phyloP scores from a whole-genome alignment of 2,797 vertebrate genomes.

The Epinephelus malabaricus region DNA sequence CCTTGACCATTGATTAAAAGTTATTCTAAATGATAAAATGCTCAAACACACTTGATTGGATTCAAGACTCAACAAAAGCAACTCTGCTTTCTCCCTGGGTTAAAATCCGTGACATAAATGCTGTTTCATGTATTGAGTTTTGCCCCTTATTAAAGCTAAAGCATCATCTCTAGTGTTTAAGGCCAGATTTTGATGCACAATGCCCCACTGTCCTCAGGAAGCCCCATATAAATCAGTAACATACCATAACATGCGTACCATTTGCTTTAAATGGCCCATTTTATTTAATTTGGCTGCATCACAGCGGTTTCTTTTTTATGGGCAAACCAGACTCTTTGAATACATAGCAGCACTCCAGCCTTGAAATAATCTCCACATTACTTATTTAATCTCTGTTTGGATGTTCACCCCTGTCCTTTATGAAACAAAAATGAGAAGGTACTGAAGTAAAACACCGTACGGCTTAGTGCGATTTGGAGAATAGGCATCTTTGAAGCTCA shows the following conservation, averaged over 20 bases:
- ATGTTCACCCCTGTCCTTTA: not conserved
- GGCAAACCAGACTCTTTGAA: conserved; percentile 8
- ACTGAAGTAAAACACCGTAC: not conserved
- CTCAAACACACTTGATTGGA: no score
- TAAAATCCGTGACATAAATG: no score
- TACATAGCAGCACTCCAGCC: not conserved
- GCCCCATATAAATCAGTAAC: not conserved
- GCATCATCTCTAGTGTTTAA: not conserved
- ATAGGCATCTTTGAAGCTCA: conserved; percentile 22
- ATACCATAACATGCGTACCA: conserved; percentile 1
- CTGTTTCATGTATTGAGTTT: not conserved
- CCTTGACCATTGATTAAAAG: no score
- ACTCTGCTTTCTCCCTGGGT: no score
- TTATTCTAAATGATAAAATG: no score
- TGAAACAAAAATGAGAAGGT: conserved; percentile 21
- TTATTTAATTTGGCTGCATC: conserved; percentile 13
- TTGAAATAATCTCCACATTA: conserved; percentile 1
- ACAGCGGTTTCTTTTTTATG: conserved; percentile 16
- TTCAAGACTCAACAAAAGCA: no score
- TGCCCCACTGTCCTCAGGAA: not conserved
- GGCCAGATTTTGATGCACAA: not conserved
- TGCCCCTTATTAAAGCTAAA: not conserved
- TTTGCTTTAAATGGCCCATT: conserved; percentile 17
- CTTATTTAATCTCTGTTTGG: conserved; percentile 9
- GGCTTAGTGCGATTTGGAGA: not conserved